phyloP scores from a whole-genome alignment of 2,888 invertebrate species.

The Phaonia tiefii region DNA sequence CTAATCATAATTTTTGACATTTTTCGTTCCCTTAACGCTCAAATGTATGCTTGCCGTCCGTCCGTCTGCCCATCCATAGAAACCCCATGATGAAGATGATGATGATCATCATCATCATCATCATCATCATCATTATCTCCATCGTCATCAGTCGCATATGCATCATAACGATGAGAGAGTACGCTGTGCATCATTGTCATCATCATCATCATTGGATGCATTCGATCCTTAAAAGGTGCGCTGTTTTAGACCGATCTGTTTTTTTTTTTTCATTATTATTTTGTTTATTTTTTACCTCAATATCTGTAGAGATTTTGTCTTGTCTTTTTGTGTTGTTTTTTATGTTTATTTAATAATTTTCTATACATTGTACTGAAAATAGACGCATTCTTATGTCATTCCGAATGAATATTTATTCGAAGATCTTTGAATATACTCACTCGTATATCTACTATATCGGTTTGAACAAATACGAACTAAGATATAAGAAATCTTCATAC shows the following conservation, averaged over 20 bases:
- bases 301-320: background rate
- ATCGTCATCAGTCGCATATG: too few relatives aligned
- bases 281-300: too few relatives aligned
- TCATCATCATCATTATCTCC: too few relatives aligned
- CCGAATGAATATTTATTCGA: slow-evolving; percentile 30
- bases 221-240: too few relatives aligned
- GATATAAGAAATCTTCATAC: background rate
- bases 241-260: too few relatives aligned
- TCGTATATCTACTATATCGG: too few relatives aligned
- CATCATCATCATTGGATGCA: too few relatives aligned
- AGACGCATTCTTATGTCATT: slow-evolving; percentile 41
- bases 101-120: background rate
- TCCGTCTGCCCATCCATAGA: background rate
- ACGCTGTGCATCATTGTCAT: too few relatives aligned
- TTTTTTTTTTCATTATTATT: too few relatives aligned
- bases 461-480: too few relatives aligned
- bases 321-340: slow-evolving; percentile 22
- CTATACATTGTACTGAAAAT: slow-evolving; percentile 34
- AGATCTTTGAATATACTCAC: background rate
- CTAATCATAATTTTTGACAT: slow-evolving; percentile 62
- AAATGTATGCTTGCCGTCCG: background rate
- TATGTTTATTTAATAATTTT: slow-evolving; percentile 37
- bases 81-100: background rate
- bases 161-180: too few relatives aligned
- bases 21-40: slow-evolving; percentile 1